These are phyloP conservation scores for Echinops telfairi DNA, from an alignment of 2,113 vertebrate genomes.

Conservation along the genomic window DNA sequence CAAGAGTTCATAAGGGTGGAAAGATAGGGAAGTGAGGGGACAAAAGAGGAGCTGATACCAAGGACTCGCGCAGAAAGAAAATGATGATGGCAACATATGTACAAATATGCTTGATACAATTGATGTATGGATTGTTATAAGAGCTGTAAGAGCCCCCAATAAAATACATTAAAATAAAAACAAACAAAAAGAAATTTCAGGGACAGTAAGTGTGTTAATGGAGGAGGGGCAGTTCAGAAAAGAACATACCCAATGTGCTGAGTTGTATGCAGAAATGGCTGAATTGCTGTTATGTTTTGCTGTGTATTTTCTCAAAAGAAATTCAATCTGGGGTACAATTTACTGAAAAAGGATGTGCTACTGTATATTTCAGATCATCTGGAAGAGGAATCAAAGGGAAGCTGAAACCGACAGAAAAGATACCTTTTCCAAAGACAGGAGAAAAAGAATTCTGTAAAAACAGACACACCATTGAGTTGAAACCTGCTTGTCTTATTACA, in stretches of 20 bases:
- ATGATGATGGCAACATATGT: no score
- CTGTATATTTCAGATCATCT: not conserved
- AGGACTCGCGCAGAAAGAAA: no score
- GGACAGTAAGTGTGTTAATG: not conserved
- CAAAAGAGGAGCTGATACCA: no score
- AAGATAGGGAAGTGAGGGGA: no score
- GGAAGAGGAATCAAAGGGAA: constrained; percentile 19
- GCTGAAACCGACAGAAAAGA: constrained; percentile 50
- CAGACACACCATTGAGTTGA: not conserved
- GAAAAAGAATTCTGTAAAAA: constrained; percentile 67
- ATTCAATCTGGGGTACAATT: not conserved
- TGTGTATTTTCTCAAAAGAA: constrained; percentile 4
- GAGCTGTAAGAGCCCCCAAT: no score
- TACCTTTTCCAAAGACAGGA: constrained; percentile 19
- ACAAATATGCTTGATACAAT: no score
- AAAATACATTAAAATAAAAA: no score
- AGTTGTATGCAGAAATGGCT: not conserved
- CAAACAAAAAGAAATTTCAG: not conserved
- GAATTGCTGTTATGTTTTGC: not conserved
- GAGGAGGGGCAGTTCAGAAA: not conserved
- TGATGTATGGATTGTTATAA: no score
- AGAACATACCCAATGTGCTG: not conserved
- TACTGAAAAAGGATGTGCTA: not conserved
- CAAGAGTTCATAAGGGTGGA: no score
- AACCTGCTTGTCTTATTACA: constrained; percentile 13